phyloP scores from a whole-genome alignment of 2,797 vertebrate species.

The Rhynchonycteris naso region DNA sequence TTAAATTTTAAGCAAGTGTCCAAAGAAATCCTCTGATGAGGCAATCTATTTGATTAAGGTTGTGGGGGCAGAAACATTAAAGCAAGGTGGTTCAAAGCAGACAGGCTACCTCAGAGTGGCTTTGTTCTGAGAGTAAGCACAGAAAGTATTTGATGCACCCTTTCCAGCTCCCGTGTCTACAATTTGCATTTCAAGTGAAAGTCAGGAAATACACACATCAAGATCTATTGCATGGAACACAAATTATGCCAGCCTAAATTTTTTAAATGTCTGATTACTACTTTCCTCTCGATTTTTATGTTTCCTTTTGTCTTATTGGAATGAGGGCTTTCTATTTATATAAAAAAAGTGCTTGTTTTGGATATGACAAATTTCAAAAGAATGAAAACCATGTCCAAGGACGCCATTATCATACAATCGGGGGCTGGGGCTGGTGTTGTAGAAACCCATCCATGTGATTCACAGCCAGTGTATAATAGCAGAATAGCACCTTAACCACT shows the following conservation, averaged over 20 bases:
- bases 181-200: constrained; percentile 15
- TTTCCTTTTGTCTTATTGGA: neutral
- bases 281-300: neutral
- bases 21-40: constrained; percentile 59
- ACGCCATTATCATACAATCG: neutral
- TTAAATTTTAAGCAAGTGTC: constrained; percentile 66
- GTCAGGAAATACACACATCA: neutral
- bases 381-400: neutral
- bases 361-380: neutral
- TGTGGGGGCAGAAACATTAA: constrained; percentile 61
- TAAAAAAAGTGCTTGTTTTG: neutral
- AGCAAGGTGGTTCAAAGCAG: constrained; percentile 59
- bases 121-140: neutral
- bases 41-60: constrained; percentile 74
- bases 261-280: neutral
- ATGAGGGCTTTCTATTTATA: neutral
- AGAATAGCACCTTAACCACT: neutral
- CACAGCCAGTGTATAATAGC: fast-evolving
- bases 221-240: neutral
- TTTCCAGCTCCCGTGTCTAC: neutral
- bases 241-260: neutral
- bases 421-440: neutral
- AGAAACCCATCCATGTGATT: neutral
- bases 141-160: neutral
- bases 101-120: neutral